Base-by-base conservation (phyloP, 2,888 invertebrate species). In the Sympetrum striolatum region DNA sequence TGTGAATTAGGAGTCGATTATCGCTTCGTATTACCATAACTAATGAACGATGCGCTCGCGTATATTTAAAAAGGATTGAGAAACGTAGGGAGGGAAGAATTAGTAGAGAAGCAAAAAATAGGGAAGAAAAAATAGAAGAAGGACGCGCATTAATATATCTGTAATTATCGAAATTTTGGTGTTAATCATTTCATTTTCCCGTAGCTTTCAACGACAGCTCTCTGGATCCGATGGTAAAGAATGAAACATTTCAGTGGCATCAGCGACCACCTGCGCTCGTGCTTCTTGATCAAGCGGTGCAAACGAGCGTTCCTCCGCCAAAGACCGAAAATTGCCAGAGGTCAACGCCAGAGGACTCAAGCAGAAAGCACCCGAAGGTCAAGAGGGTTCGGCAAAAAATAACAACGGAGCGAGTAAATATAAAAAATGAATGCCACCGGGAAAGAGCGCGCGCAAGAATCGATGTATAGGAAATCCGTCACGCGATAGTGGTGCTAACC, bases 401-500 rank as follows among this genome's bases (percentile, higher is more conserved):
- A 31, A 10, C 25, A 22, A 35, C 81, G 14, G 60, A 37, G 6
- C 18, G 31, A 37, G 37, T 31, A 86, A 37, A 60, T 12, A 14
- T 48, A 22, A 60, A 37, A 22, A 60, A 60, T 86, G 60, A 86
- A 58, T 37, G 58, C 58, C 44, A 44, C 48, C 15, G n/a, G 81
- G 81, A 25, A 53, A 64, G 25, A n/a, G 60, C 58, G 37, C 53
- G 53, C 58, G 31, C 60, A 60, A 64, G 37, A n/a, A 37, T 44
- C 86, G 31, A 58, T 86, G 86, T 60, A 86, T 60, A 60, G 58
- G 86, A 86, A 60, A 64, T 86, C 86, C 60, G 86, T 86, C 60
- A 86, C 86, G 86, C 86, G 37, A 60, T 64, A n/a, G 22, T 86
- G 86, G 60, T 60, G 86, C 86, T 86, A 86, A 86, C 86, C 86